These are phyloP conservation scores for Epinephelus fuscoguttatus DNA, from an alignment of 2,113 vertebrate genomes.

Conservation along the genomic window DNA sequence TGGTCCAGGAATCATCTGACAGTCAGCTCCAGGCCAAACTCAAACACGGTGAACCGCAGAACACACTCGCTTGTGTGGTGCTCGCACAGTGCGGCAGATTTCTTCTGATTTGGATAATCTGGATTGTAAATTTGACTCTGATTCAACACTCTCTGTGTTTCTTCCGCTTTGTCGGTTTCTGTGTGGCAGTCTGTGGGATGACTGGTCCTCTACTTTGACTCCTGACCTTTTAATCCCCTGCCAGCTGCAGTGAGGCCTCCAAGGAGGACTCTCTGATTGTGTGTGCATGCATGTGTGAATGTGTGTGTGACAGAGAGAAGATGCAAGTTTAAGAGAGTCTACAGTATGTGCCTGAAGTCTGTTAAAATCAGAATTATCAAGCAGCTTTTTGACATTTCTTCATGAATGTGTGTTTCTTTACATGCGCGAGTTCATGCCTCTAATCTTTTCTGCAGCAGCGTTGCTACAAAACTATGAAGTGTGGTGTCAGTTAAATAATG, in stretches of 20 bases:
- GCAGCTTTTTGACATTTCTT: background rate
- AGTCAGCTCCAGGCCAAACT: background rate
- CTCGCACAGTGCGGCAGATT: background rate
- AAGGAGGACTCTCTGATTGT: constrained; percentile 13
- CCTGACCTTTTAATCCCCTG: constrained; percentile 67
- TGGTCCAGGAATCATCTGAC: constrained; percentile 10
- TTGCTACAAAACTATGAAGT: background rate
- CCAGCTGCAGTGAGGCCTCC: constrained; percentile 68
- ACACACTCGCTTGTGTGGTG: no score
- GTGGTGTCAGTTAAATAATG: constrained; percentile 4
- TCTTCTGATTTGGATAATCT: constrained; percentile 2
- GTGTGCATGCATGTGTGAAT: background rate
- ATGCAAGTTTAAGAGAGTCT: background rate
- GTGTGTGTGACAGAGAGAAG: constrained; percentile 7
- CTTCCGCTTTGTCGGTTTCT: constrained; percentile 61
- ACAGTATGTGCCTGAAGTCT: background rate
- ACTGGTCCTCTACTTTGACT: constrained; percentile 61
- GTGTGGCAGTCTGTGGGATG: constrained; percentile 26
- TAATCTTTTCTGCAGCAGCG: background rate
- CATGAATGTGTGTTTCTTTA: background rate
- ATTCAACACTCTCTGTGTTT: constrained; percentile 16
- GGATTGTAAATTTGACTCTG: background rate
- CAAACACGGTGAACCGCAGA: background rate
- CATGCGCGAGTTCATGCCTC: background rate
- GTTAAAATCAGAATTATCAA: background rate